A percentile compares a stretch with the other conserved stretches of the same genome.
Conservation (phyloP, 2,797 vertebrate genomes). For the Morus bassanus region DNA sequence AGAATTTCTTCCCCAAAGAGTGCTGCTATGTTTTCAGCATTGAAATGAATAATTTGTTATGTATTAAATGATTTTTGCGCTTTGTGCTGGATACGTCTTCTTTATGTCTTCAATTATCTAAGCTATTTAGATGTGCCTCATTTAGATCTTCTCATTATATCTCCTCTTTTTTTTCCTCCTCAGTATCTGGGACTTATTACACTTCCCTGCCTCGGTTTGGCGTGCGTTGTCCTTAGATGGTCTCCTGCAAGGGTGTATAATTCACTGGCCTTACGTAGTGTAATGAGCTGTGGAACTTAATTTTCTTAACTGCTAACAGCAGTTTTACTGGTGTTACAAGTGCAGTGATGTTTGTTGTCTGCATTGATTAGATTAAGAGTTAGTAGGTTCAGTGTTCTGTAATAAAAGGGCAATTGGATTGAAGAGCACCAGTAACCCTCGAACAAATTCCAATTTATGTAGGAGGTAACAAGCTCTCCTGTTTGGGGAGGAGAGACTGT, state of each 20-base stretch:
- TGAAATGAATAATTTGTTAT: background rate
- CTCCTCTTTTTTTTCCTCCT: background rate
- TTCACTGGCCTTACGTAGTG: background rate
- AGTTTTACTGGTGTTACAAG: background rate
- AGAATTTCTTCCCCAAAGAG: background rate
- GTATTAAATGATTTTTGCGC: background rate
- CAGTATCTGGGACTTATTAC: background rate
- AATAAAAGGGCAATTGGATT: background rate
- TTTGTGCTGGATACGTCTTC: background rate
- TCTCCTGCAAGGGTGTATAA: background rate
- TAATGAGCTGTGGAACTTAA: slow-evolving; percentile 16
- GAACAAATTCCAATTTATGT: background rate
- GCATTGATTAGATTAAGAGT: background rate
- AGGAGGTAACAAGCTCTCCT: background rate
- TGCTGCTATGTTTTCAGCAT: background rate
- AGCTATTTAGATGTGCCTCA: slow-evolving; percentile 10
- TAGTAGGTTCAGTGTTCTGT: background rate
- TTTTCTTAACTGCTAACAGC: background rate
- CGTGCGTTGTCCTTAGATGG: background rate
- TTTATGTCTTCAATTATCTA: background rate
- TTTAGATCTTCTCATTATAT: background rate
- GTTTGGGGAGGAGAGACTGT: background rate
- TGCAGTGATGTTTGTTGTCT: background rate
- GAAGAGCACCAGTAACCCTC: background rate
- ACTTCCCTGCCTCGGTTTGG: background rate